These are phyloP conservation scores for Chaetogeoica ovagalla DNA, from an alignment of 2,888 invertebrate genomes.

Conservation along the genomic window DNA sequence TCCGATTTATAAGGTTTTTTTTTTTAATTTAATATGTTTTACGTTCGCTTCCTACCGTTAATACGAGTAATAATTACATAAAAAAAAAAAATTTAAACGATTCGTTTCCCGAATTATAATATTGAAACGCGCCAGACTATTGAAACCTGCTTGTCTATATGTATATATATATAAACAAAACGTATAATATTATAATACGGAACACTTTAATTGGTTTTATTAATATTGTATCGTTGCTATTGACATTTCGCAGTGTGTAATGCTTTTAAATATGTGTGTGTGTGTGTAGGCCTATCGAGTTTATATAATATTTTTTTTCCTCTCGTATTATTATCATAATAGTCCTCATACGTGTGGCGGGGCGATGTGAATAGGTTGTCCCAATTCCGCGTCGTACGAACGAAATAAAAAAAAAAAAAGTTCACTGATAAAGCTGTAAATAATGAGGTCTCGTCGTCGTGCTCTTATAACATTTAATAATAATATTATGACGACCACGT, in stretches of 20 bases:
- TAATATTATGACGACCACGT: conserved; percentile 19
- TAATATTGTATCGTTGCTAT: not conserved
- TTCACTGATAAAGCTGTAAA: conserved; percentile 39
- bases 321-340: conserved; percentile 16
- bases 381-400: conserved; percentile 11
- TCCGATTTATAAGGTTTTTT: not conserved
- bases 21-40: no score
- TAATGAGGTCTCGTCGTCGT: conserved; percentile 8
- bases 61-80: no score
- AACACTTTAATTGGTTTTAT: conserved; percentile 5
- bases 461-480: not conserved
- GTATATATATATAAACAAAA: no score
- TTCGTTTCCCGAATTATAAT: not conserved
- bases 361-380: conserved; percentile 29
- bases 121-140: no score
- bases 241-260: not conserved
- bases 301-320: not conserved
- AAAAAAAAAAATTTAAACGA: not conserved
- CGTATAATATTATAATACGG: no score
- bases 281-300: not conserved
- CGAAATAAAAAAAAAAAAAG: conserved; percentile 23
- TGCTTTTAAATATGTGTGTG: not conserved
- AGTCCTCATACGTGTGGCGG: conserved; percentile 5
- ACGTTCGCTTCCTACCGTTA: not conserved
- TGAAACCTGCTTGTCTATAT: no score